Conservation (phyloP, 1,140 invertebrate species). For the Piezodorus guildinii region DNA sequence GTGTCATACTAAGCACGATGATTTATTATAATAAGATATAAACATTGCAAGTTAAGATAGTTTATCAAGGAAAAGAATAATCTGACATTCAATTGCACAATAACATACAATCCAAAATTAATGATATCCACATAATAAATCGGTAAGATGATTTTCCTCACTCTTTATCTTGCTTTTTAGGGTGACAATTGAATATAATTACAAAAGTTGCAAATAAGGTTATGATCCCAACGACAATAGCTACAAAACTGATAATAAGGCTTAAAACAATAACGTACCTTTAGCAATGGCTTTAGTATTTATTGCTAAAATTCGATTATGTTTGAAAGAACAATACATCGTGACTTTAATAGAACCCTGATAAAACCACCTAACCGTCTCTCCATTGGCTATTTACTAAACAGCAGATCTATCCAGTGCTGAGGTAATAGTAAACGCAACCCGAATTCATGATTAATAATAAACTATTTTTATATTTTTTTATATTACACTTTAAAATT, state of each 20-base stretch:
- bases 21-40: background rate
- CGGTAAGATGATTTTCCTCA: too few species aligned
- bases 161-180: background rate
- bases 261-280: background rate
- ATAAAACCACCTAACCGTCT: background rate
- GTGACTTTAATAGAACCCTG: background rate
- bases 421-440: background rate
- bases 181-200: background rate
- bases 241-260: background rate
- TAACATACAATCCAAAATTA: too few species aligned
- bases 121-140: too few species aligned
- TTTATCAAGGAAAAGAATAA: too few species aligned
- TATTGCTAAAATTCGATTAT: background rate
- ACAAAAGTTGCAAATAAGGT: background rate
- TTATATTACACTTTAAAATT: background rate
- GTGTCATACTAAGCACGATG: background rate
- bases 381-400: constrained; percentile 10
- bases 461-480: background rate
- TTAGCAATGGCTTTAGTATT: background rate
- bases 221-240: background rate
- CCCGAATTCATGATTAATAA: background rate
- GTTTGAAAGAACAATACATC: constrained; percentile 1
- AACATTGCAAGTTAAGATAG: background rate
- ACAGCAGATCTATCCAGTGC: constrained; percentile 1
- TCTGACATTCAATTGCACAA: too few species aligned